Conservation (phyloP, 2,113 vertebrate genomes). For the Candoia aspera region DNA sequence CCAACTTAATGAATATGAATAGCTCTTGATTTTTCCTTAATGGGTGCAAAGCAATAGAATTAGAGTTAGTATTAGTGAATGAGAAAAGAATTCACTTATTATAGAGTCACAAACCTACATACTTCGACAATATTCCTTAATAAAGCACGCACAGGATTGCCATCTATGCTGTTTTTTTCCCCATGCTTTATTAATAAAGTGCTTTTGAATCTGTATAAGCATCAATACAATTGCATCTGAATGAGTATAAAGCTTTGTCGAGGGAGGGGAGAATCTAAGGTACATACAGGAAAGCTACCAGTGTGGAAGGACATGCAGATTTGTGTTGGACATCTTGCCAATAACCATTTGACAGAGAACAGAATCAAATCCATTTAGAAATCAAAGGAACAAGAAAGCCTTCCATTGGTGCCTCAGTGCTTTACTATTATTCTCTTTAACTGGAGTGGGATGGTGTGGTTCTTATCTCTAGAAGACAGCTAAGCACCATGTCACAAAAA, state of each 20-base stretch:
- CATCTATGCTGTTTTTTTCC: not conserved
- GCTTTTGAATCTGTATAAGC: slow-evolving; percentile 41
- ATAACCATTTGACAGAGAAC: not conserved
- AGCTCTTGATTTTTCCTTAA: not conserved
- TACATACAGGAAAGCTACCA: slow-evolving; percentile 55
- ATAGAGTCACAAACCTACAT: not conserved
- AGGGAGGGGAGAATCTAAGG: slow-evolving; percentile 16
- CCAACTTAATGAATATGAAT: not conserved
- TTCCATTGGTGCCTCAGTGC: not conserved
- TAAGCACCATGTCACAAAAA: not conserved
- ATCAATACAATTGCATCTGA: slow-evolving; percentile 52
- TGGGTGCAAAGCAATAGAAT: not conserved
- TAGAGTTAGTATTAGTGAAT: not conserved
- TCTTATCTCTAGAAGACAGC: not conserved
- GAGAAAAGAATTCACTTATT: not conserved
- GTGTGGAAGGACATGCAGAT: not conserved
- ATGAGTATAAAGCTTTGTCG: slow-evolving; percentile 42
- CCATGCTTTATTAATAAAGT: slow-evolving; percentile 42
- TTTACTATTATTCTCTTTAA: not conserved
- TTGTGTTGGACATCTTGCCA: not conserved
- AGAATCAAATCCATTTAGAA: not conserved
- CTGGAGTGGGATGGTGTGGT: not conserved
- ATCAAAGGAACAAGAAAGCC: not conserved
- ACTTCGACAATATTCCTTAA: not conserved
- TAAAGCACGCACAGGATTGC: not conserved